A percentile compares a stretch with the other conserved stretches of the same genome.
phyloP scores from a whole-genome alignment of 2,113 vertebrate species.

The Myodes glareolus region DNA sequence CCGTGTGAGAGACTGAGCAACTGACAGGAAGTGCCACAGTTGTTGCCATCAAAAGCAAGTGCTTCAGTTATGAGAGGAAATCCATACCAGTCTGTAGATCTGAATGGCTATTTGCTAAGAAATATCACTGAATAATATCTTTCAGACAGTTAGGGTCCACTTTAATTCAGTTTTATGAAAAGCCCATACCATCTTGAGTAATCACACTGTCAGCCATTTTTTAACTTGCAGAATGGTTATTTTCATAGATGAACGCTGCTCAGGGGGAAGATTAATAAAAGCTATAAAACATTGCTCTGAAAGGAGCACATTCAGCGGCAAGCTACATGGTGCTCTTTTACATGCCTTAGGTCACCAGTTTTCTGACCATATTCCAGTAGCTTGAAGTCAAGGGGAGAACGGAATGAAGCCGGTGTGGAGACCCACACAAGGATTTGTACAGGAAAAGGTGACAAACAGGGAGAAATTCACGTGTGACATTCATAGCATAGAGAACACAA shows the following conservation, averaged over 20 bases:
- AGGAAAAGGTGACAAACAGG: background rate
- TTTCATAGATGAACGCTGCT: conserved; percentile 25
- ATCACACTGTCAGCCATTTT: background rate
- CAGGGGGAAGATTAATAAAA: conserved; percentile 4
- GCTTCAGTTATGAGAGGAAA: background rate
- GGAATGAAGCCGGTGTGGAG: background rate
- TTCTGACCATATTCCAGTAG: background rate
- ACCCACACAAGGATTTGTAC: background rate
- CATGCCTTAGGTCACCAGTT: background rate
- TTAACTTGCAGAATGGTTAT: background rate
- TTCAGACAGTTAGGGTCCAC: background rate
- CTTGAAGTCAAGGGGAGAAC: background rate
- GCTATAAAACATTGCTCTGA: background rate
- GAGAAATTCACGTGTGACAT: background rate
- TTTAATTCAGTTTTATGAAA: conserved; percentile 15
- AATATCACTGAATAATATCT: background rate
- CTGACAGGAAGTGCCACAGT: background rate
- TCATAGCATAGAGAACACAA: background rate
- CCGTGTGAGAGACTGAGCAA: background rate
- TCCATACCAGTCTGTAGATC: background rate
- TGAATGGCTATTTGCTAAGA: conserved; percentile 1
- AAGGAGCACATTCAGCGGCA: background rate
- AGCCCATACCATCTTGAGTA: background rate
- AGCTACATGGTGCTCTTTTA: background rate
- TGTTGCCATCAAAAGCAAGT: background rate